These are phyloP conservation scores for Anseranas semipalmata DNA, from an alignment of 2,113 vertebrate genomes.

Conservation along the genomic window DNA sequence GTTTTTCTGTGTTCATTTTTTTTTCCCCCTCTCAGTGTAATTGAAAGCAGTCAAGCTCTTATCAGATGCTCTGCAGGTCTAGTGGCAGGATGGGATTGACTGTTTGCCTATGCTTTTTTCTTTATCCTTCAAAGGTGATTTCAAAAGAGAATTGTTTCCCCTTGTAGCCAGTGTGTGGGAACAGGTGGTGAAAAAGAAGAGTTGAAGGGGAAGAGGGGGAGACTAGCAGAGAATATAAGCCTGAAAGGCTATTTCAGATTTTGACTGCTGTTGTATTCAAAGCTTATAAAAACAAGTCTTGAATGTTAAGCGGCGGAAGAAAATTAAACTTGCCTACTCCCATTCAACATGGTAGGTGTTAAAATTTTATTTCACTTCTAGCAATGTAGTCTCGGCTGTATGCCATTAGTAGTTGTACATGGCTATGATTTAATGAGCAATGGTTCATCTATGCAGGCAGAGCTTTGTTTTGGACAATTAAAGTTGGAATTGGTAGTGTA, in stretches of 20 bases:
- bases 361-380: conserved; percentile 5
- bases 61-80: background rate
- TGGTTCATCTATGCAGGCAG: background rate
- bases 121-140: background rate
- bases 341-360: background rate
- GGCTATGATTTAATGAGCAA: background rate
- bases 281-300: background rate
- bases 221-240: background rate
- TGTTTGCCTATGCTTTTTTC: background rate
- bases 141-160: background rate
- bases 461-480: background rate
- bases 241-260: background rate
- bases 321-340: background rate
- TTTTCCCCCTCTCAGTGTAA: background rate
- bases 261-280: background rate
- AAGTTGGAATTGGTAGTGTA: background rate
- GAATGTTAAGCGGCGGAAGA: background rate
- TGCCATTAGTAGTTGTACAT: background rate
- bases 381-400: background rate
- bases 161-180: background rate
- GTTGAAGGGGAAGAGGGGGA: background rate
- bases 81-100: background rate
- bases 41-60: background rate
- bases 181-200: background rate
- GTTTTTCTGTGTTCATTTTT: background rate